phyloP scores from a whole-genome alignment of 2,888 invertebrate species.

The Chelonus formosanus region DNA sequence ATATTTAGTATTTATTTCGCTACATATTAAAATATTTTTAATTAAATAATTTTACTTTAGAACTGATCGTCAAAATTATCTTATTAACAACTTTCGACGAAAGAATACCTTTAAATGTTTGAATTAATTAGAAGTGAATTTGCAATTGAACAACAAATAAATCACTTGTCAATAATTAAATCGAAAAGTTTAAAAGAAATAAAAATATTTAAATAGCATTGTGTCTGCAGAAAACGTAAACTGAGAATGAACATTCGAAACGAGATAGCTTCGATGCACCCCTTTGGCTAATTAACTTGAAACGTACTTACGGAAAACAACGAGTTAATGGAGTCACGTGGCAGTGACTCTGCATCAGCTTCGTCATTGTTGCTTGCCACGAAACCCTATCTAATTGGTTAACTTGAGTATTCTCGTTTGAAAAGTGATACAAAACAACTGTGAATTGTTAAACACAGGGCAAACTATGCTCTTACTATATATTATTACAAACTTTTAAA shows the following conservation, averaged over 20 bases:
- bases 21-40: too few relatives aligned
- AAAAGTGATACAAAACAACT: conserved; percentile 38
- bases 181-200: too few relatives aligned
- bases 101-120: too few relatives aligned
- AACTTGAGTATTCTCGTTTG: conserved; percentile 39
- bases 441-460: conserved; percentile 38
- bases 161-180: too few relatives aligned
- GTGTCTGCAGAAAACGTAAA: not conserved
- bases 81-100: too few relatives aligned
- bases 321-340: conserved; percentile 35
- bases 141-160: too few relatives aligned
- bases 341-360: conserved; percentile 17
- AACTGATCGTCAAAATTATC: too few relatives aligned
- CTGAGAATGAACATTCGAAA: conserved; percentile 6
- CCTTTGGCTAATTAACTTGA: conserved; percentile 40
- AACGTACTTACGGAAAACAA: conserved; percentile 35
- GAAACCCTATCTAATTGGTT: conserved; percentile 42
- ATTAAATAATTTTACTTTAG: too few relatives aligned
- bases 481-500: not conserved
- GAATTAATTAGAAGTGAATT: too few relatives aligned
- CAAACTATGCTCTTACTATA: not conserved
- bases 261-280: conserved; percentile 7
- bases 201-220: not conserved
- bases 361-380: conserved; percentile 39
- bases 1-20: too few relatives aligned